Evolutionary conservation across 2,888 invertebrate species (phyloP), one percentile per base, ranked within the genome.

Genomic region (Frankliniella intonsa): DNA sequence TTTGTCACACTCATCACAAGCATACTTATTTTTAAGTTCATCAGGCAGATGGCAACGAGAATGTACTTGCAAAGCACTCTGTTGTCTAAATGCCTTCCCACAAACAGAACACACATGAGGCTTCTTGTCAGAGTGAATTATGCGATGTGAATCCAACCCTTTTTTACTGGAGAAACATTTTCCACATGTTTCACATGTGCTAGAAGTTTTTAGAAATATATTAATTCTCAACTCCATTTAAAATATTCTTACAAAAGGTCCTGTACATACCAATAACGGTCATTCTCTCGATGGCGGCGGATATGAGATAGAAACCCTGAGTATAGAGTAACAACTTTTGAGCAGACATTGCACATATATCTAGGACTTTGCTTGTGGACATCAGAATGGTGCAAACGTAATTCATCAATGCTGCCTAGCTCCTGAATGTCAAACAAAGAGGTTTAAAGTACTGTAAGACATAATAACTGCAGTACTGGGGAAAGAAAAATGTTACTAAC

Each of bases 301-400:
- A 92, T 91, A 87, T 93, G 93, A 82, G 90, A 90, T 11, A 93
- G 86, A 86, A 93, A 93, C 8, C 90, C 89, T 83, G 89, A 89
- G 87, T 92, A 93, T 85, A 91, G 91, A 80, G 90, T 90, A 84
- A 90, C 90, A 19, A 91, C 89, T 84, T 91, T 91, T 80, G 92
- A 91, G 86, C 93, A 93, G 85, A 93, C 92, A 27, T 91, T 90
- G 86, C 93, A 94, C 85, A 90, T 89, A 85, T 92, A 93, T 10
- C 91, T 91, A 0, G 91, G 89, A 83, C 91, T 90, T 85, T 92
- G 92, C 80, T 91, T 91, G 85, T 93, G 93, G 0, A 91, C 90
- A 11, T 89, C 88, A 84, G 90, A 90, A 80, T 91, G 90, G 86
- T 94, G 93, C 1, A 91, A 89, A 82, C 92, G 88, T 62, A 93